These are phyloP conservation scores for Xiphophorus couchianus DNA, from an alignment of 2,113 vertebrate genomes.

Conservation along the genomic window DNA sequence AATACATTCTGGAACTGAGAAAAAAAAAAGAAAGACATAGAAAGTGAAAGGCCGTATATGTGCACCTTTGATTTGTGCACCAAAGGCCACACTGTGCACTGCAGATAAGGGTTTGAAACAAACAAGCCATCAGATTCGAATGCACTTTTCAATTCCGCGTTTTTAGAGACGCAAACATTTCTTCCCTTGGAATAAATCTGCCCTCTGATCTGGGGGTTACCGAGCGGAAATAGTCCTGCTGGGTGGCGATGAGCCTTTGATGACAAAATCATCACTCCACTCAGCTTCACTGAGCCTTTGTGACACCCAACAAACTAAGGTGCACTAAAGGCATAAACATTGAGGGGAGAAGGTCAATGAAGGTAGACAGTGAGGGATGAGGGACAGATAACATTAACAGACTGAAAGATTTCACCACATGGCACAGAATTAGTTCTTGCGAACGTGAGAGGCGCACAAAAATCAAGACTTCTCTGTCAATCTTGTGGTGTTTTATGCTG, in stretches of 20 bases:
- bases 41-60: conserved; percentile 21
- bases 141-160: conserved; percentile 50
- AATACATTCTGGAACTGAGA: conserved; percentile 47
- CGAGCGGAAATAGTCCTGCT: conserved; percentile 44
- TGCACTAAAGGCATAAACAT: conserved; percentile 39
- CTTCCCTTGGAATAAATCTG: conserved; percentile 44
- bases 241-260: conserved; percentile 38
- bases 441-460: conserved; percentile 7
- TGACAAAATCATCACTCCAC: conserved; percentile 43
- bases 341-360: conserved; percentile 33
- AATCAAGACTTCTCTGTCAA: conserved; percentile 26
- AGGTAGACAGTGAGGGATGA: conserved; percentile 20
- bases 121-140: conserved; percentile 53
- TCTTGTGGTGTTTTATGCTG: conserved; percentile 42
- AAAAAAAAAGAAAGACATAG: neutral
- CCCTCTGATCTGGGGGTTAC: conserved; percentile 44
- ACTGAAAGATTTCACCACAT: conserved; percentile 19
- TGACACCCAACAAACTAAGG: conserved; percentile 20
- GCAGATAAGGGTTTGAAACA: conserved; percentile 66
- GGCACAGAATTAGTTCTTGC: conserved; percentile 14
- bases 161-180: conserved; percentile 60
- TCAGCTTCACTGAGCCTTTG: conserved; percentile 26
- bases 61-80: conserved; percentile 54
- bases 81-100: conserved; percentile 41
- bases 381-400: conserved; percentile 21